Evolutionary conservation across 2,113 vertebrate genomes (phyloP), one percentile per base, ranked within the genome.

Genomic region (Cathartes aura): DNA sequence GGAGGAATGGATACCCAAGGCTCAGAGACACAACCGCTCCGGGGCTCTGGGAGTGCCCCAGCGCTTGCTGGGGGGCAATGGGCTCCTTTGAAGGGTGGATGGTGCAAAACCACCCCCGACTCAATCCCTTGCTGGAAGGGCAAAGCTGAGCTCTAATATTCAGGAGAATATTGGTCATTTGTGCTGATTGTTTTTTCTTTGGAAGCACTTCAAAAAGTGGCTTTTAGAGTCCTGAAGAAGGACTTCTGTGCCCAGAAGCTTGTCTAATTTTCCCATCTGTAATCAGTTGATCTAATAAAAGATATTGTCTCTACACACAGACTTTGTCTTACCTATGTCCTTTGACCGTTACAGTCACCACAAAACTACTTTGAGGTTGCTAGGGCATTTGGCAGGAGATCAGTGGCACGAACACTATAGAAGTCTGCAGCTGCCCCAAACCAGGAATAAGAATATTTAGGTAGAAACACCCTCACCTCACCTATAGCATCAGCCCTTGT

Each of bases 41-140:
- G 2, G 42, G 72, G 14, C 13, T 87, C 72, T 59, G 43, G 40
- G 43, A 76, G 29, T 17, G 38, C 15, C 30, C 9, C 48, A 75
- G 60, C 1, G 2, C 23, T 43, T 82, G 12, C 6, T 60, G 45
- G 8, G 8, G 20, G 8, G 19, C 18, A 68, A 4, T 0, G 0
- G 48, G 20, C 18, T 89, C 47, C 75, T 89, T 71, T 66, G 89
- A 78, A 66, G 16, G 4, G 3, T 38, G 22, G 18, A 48, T 73
- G 38, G 23, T 38, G 47, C 38, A 83, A 93, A 74, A 45, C 7
- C 2, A 2, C 70, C 12, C 19, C 8, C 1, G 9, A 58, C 12
- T 84, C 15, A 43, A 10, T 40, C 21, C 5, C 22, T 66, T 36
- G 12, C 13, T 74, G 70, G 47, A 88, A 63, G 22, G 52, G 38